Evolutionary conservation across 2,888 invertebrate species (phyloP).

Genomic region (Graphium colonna): DNA sequence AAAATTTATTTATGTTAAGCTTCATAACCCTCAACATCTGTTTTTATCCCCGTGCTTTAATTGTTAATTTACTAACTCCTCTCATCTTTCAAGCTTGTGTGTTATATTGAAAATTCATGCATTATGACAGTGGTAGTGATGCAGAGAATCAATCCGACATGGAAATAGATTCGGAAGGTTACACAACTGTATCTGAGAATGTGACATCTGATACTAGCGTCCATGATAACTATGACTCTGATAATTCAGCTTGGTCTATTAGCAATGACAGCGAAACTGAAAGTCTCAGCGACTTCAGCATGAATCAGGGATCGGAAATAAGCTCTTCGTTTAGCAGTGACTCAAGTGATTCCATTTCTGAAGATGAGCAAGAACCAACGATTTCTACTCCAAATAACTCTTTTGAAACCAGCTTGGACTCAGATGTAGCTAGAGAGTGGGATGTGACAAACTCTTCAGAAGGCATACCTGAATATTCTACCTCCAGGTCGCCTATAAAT

Average conservation of each 20-base stretch:
- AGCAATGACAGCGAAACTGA: conserved; percentile 3
- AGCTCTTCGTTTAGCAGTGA: conserved; percentile 27
- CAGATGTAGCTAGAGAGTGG: conserved; percentile 1
- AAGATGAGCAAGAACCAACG: neutral
- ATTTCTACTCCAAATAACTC: neutral
- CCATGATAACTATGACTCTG: conserved; percentile 20
- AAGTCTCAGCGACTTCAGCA: neutral
- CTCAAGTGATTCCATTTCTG: conserved; percentile 2
- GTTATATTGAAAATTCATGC: neutral
- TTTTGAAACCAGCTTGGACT: neutral
- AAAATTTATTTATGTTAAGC: too few relatives aligned
- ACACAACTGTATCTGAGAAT: conserved; percentile 51
- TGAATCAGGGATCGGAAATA: conserved; percentile 33
- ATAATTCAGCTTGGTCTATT: neutral
- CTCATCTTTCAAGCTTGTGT: neutral
- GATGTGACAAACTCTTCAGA: conserved; percentile 37
- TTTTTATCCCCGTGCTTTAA: conserved; percentile 17
- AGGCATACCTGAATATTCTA: conserved; percentile 33
- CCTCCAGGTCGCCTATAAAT: conserved; percentile 2
- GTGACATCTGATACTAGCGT: conserved; percentile 61
- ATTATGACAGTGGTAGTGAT: neutral
- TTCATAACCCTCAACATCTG: too few relatives aligned
- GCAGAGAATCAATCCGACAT: conserved; percentile 21
- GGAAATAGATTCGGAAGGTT: conserved; percentile 34
- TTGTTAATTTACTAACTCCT: conserved; percentile 20